phyloP scores from a whole-genome alignment of 2,888 invertebrate species.

The Metellina segmentata region DNA sequence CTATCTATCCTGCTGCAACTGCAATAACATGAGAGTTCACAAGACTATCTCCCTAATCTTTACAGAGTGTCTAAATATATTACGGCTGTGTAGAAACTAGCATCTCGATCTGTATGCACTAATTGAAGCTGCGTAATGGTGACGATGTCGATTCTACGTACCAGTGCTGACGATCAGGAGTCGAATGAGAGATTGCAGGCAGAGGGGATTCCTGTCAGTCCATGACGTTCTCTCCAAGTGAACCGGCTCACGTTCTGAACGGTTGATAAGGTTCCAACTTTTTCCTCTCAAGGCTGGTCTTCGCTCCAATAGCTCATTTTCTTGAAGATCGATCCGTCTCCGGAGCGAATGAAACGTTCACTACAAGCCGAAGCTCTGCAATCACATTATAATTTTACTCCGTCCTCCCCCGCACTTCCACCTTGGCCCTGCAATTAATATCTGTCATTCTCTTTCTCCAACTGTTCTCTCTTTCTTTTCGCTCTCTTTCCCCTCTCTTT shows the following conservation, averaged over 20 bases:
- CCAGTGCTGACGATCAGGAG: too few species aligned
- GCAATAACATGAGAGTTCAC: too few species aligned
- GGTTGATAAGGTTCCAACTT: conserved; percentile 72
- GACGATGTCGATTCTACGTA: too few species aligned
- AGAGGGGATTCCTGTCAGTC: conserved; percentile 26
- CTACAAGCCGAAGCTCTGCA: conserved; percentile 75
- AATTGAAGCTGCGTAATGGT: too few species aligned
- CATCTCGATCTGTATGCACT: too few species aligned
- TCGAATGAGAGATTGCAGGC: not conserved
- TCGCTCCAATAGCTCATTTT: conserved; percentile 76
- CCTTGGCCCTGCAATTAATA: conserved; percentile 77
- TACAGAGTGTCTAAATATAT: too few species aligned
- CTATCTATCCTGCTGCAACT: too few species aligned
- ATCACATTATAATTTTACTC: conserved; percentile 78
- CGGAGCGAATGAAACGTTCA: conserved; percentile 78
- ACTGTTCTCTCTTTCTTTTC: conserved; percentile 50
- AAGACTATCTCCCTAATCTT: too few species aligned
- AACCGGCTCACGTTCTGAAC: conserved; percentile 67
- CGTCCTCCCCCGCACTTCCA: conserved; percentile 69
- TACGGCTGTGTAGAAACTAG: too few species aligned
- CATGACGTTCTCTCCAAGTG: conserved; percentile 52
- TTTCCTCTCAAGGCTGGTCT: conserved; percentile 65
- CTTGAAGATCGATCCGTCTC: conserved; percentile 77
- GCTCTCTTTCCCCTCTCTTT: conserved; percentile 16
- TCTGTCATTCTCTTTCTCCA: conserved; percentile 76